phyloP scores from a whole-genome alignment of 2,888 invertebrate genomes.

The Aphodius granarius region DNA sequence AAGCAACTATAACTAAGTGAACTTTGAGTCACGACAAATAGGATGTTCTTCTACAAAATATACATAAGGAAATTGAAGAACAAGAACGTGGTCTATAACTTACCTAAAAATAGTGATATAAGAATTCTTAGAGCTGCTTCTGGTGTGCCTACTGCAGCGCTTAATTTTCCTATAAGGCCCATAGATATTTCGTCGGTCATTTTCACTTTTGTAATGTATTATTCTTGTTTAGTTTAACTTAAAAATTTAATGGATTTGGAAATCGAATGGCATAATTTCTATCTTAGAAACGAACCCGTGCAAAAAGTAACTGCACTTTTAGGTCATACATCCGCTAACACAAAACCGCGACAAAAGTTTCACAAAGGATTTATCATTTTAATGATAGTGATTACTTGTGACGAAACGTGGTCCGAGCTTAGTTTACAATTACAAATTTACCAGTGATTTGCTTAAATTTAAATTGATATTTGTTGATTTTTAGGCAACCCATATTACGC shows the following conservation, averaged over 20 bases:
- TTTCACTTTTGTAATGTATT: background rate
- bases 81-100: constrained; percentile 23
- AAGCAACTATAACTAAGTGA: too few relatives aligned
- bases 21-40: constrained; percentile 14
- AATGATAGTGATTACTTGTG: background rate
- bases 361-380: background rate
- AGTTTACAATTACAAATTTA: background rate
- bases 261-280: constrained; percentile 12
- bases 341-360: background rate
- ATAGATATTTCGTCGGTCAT: constrained; percentile 5
- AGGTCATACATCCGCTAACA: background rate
- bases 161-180: constrained; percentile 35
- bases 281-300: background rate
- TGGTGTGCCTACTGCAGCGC: constrained; percentile 42
- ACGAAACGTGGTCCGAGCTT: background rate
- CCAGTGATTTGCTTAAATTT: background rate
- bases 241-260: background rate
- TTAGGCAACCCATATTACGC: background rate
- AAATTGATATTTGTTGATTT: background rate
- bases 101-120: constrained; percentile 51
- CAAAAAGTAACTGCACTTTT: background rate
- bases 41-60: background rate
- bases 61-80: background rate
- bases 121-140: constrained; percentile 49
- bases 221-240: background rate